phyloP scores from a whole-genome alignment of 2,888 invertebrate genomes.

The Spodoptera exigua region DNA sequence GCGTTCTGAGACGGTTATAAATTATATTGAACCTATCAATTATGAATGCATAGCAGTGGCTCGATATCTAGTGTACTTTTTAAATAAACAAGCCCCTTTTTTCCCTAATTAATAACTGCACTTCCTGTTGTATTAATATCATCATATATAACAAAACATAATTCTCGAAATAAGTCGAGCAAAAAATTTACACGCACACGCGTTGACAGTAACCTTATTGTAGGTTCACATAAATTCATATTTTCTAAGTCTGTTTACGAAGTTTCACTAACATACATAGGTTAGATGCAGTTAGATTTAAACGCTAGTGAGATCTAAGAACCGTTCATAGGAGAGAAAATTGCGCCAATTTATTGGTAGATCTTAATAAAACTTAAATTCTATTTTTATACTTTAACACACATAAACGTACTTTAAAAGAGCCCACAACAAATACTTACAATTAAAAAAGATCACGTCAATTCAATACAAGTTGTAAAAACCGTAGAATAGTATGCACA shows the following conservation, averaged over 20 bases:
- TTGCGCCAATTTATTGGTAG: neutral
- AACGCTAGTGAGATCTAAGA: conserved; percentile 12
- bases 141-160: neutral
- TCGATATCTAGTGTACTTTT: conserved; percentile 1
- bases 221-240: too few relatives aligned
- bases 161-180: too few relatives aligned
- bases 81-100: neutral
- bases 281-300: neutral
- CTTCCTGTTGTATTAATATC: neutral
- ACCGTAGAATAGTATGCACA: conserved; percentile 50
- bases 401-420: neutral
- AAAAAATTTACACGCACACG: too few relatives aligned
- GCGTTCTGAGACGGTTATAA: conserved; percentile 11
- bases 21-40: conserved; percentile 14
- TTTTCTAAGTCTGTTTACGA: too few relatives aligned
- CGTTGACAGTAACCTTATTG: too few relatives aligned
- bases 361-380: neutral
- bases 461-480: conserved; percentile 39
- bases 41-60: conserved; percentile 9
- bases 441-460: conserved; percentile 41
- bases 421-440: conserved; percentile 48
- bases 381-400: neutral
- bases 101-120: conserved; percentile 1
- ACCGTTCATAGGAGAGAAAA: conserved; percentile 25
- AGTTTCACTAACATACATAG: too few relatives aligned